Base-by-base conservation (phyloP, 2,888 invertebrate genomes). In the Heliconius aoede region DNA sequence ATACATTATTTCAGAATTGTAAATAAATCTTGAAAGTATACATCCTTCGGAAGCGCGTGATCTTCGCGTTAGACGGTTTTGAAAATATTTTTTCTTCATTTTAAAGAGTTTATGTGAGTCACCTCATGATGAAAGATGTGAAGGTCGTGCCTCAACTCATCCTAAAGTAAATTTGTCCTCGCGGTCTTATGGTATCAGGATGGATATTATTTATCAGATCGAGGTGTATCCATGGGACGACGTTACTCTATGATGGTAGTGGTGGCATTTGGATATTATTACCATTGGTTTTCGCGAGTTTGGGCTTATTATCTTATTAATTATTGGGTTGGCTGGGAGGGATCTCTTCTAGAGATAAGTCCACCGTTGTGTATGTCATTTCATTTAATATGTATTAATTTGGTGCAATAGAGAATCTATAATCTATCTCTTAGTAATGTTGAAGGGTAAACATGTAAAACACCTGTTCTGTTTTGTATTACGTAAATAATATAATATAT, bases 161-260 rank as follows among this genome's bases (percentile, higher is more conserved):
- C 83, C 82, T 83, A 83, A 83, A 80, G 83, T 86, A 91, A 91
- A 92, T 90, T 90, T 90, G 90, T 86, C 83, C 84, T 83, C 84
- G 84, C 84, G 83, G 85, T 88, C 86, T 91, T 87, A 89, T 85
- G 87, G 88, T 90, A 87, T 90, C 88, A 88, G 86, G 84, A 86
- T 81, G 88, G 88, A 87, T 89, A 86, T 78, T 85, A 83, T 86
- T 89, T 89, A 89, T 90, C 89, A 74, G 36, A 73, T 58, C 67
- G 51, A 75, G 74, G 77, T 71, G 71, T 69, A 64, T 78, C 65
- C 51, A 62, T 55, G 75, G 67, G 65, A 36, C 61, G 72, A 78
- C 65, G 64, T 46, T 58, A 51, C 60, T 65, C 40, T 73, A 26
- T 32, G 46, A 8, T 21, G 7, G 46, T 46, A 46, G 8, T 18